Evolutionary conservation across 2,113 vertebrate species (phyloP).

Genomic region (Grammomys surdaster): DNA sequence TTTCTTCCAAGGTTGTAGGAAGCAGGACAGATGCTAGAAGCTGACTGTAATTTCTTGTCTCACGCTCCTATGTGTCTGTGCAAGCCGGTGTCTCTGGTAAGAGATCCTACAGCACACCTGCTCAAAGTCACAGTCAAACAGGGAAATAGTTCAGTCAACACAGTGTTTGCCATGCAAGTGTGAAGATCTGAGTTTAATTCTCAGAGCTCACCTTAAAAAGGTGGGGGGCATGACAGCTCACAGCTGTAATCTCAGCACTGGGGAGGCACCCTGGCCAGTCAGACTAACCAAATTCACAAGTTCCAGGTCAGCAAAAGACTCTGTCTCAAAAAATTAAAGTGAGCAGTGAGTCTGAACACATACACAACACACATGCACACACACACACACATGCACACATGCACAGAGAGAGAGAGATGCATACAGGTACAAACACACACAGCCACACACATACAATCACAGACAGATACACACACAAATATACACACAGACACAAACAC

Average conservation of each 20-base stretch:
- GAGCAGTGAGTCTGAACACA: neutral
- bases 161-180: neutral
- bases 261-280: neutral
- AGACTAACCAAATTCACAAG: neutral
- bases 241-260: neutral
- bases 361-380: neutral
- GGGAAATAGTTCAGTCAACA: neutral
- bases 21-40: neutral
- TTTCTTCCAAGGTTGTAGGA: neutral
- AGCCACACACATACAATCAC: too few species aligned
- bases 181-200: too few species aligned
- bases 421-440: too few species aligned
- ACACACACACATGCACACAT: too few species aligned
- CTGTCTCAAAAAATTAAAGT: neutral
- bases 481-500: neutral
- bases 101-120: neutral
- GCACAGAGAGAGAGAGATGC: too few species aligned
- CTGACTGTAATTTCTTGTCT: neutral
- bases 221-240: neutral
- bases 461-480: too few species aligned
- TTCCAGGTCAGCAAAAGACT: neutral
- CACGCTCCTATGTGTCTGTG: too few species aligned
- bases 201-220: neutral
- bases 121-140: neutral
- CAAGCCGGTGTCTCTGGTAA: neutral